Percentiles rank a stretch among this genome's conserved stretches.
Evolutionary conservation across 1,140 invertebrate species (phyloP).

Genomic region (Acromyrmex echinatior): DNA sequence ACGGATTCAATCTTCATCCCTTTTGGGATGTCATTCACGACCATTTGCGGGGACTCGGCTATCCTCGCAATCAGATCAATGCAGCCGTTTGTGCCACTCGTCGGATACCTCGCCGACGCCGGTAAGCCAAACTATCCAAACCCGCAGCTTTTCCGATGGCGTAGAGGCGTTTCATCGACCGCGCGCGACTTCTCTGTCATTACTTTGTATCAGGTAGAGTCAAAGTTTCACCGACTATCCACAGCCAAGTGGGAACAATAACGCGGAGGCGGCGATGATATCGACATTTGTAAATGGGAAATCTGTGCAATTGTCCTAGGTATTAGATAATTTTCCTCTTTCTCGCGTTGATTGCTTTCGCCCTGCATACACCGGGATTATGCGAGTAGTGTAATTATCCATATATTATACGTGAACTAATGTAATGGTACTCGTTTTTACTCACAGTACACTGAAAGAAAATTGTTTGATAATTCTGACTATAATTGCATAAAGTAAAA

Average conservation of each 20-base stretch:
- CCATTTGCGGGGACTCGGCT: slow-evolving; percentile 61
- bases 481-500: neutral
- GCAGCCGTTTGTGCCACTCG: slow-evolving; percentile 79
- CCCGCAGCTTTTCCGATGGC: slow-evolving; percentile 76
- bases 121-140: slow-evolving; percentile 77
- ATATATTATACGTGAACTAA: no score
- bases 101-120: slow-evolving; percentile 74
- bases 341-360: neutral
- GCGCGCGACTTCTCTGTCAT: slow-evolving; percentile 54
- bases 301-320: neutral
- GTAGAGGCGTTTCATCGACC: slow-evolving; percentile 72
- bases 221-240: slow-evolving; percentile 21
- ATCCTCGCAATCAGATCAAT: slow-evolving; percentile 76
- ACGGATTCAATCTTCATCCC: slow-evolving; percentile 31
- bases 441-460: no score
- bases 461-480: no score
- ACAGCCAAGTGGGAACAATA: slow-evolving; percentile 27
- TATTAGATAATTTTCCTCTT: slow-evolving; percentile 16
- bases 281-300: neutral
- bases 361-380: neutral
- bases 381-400: neutral
- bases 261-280: slow-evolving; percentile 12
- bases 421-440: neutral
- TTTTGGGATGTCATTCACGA: slow-evolving; percentile 18
- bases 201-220: slow-evolving; percentile 44